Evolutionary conservation across 2,888 invertebrate species (phyloP).

Genomic region (Caenorhabditis uteleia): DNA sequence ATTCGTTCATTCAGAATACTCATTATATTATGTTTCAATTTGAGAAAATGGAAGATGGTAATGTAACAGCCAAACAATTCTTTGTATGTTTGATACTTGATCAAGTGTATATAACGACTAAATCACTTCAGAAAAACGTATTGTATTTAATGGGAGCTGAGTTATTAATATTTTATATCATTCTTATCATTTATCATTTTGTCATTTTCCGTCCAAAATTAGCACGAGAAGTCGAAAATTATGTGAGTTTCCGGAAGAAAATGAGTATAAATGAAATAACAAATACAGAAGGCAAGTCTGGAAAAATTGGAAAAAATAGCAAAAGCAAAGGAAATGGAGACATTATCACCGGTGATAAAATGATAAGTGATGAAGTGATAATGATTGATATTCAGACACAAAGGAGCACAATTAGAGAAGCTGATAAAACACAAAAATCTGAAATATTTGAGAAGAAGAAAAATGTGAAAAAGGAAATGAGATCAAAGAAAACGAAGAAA

Average conservation of each 20-base stretch:
- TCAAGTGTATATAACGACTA: constrained; percentile 8
- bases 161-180: constrained; percentile 8
- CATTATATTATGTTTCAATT: constrained; percentile 1
- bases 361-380: background rate
- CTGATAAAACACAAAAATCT: constrained; percentile 23
- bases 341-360: too few species aligned
- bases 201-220: constrained; percentile 14
- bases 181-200: constrained; percentile 20
- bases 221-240: constrained; percentile 13
- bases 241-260: constrained; percentile 3
- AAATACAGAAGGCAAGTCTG: constrained; percentile 4
- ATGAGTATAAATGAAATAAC: background rate
- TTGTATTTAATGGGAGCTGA: background rate
- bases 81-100: too few species aligned
- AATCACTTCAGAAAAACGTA: constrained; percentile 23
- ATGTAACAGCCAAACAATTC: too few species aligned
- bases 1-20: background rate
- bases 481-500: constrained; percentile 1
- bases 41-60: constrained; percentile 6
- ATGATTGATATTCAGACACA: constrained; percentile 14
- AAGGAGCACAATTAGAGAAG: constrained; percentile 9
- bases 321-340: constrained; percentile 4
- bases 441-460: constrained; percentile 8
- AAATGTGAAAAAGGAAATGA: constrained; percentile 4
- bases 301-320: constrained; percentile 16